phyloP scores from a whole-genome alignment of 1,140 invertebrate species.

The Micrasema minimum region DNA sequence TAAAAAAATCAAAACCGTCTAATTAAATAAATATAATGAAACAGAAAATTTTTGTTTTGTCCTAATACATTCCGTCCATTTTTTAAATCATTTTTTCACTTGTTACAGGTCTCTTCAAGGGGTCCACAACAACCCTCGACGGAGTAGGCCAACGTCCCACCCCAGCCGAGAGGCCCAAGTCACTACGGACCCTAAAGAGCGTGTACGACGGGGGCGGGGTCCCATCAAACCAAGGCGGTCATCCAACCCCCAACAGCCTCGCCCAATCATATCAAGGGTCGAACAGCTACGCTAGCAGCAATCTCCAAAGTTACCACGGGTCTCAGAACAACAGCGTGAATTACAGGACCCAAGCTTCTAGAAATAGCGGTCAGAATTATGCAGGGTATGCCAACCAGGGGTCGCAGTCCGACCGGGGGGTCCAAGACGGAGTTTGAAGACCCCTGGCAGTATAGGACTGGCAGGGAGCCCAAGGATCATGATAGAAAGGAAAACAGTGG shows the following conservation, averaged over 20 bases:
- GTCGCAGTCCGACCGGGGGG: constrained; percentile 58
- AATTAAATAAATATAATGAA: too few relatives aligned
- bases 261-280: constrained; percentile 55
- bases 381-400: constrained; percentile 55
- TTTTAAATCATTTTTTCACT: constrained; percentile 55
- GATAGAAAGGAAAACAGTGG: constrained; percentile 34
- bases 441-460: constrained; percentile 47
- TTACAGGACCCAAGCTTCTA: constrained; percentile 15
- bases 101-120: constrained; percentile 78
- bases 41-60: too few relatives aligned
- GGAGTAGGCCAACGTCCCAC: constrained; percentile 67
- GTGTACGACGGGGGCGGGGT: constrained; percentile 67
- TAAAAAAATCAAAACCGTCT: too few relatives aligned
- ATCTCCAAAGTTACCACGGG: constrained; percentile 56
- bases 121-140: constrained; percentile 74
- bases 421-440: constrained; percentile 60
- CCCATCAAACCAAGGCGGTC: constrained; percentile 52
- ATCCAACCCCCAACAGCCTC: constrained; percentile 48
- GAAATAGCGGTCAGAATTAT: constrained; percentile 41
- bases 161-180: constrained; percentile 78
- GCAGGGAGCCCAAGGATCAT: constrained; percentile 22
- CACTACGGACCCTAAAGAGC: constrained; percentile 75
- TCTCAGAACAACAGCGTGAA: constrained; percentile 57
- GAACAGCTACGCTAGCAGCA: constrained; percentile 44
- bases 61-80: too few relatives aligned